Evolutionary conservation across 2,113 vertebrate species (phyloP).

Genomic region (Bos indicus): DNA sequence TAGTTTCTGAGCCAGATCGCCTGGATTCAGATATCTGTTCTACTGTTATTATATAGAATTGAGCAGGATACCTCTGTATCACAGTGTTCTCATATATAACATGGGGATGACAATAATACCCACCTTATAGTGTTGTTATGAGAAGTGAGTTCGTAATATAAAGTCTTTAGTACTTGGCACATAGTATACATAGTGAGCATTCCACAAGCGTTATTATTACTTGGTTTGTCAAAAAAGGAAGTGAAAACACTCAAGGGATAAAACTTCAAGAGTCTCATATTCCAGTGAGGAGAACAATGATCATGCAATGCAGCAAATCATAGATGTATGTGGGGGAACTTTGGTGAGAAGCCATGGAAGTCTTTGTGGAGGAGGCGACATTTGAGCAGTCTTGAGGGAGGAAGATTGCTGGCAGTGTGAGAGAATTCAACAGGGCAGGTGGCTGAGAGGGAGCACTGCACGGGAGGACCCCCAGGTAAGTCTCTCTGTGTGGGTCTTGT

Average conservation of each 20-base stretch:
- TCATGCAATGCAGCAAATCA: not conserved
- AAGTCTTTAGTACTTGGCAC: not conserved
- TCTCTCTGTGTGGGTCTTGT: not conserved
- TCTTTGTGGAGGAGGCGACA: not conserved
- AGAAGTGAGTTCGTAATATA: not conserved
- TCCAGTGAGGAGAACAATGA: not conserved
- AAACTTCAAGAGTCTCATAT: not conserved
- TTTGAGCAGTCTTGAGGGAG: not conserved
- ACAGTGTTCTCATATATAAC: not conserved
- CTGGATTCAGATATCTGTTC: not conserved
- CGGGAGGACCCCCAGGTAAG: too few species aligned
- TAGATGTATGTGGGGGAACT: too few species aligned
- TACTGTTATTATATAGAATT: not conserved
- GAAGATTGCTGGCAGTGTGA: not conserved
- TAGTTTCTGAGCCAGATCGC: not conserved
- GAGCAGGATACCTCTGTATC: not conserved
- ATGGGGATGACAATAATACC: not conserved
- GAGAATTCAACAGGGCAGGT: not conserved
- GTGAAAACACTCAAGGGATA: not conserved
- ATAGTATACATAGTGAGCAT: not conserved
- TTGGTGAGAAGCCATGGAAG: not conserved
- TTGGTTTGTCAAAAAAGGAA: not conserved
- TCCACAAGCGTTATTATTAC: not conserved
- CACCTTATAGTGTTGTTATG: not conserved
- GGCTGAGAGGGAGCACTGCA: not conserved